These are phyloP conservation scores for Potamilus streckersoni DNA, from an alignment of 1,140 invertebrate species.

Conservation along the genomic window DNA sequence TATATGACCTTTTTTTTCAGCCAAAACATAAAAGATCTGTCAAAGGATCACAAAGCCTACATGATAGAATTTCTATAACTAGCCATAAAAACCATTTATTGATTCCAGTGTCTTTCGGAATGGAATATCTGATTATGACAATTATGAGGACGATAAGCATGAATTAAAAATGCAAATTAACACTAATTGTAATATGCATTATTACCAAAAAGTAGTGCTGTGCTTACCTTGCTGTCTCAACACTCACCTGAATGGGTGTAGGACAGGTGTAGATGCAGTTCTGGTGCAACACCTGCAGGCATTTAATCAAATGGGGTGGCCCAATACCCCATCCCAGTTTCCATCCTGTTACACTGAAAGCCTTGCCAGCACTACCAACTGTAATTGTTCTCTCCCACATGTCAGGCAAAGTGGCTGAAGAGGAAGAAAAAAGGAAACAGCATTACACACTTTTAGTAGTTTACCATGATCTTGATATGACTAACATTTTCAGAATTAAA, in stretches of 20 bases:
- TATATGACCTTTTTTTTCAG: too few species aligned
- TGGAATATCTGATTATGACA: too few species aligned
- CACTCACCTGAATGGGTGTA: conserved; percentile 78
- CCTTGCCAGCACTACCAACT: conserved; percentile 97
- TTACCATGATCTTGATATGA: neutral
- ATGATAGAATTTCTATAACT: too few species aligned
- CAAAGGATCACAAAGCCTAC: too few species aligned
- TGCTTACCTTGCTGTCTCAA: neutral
- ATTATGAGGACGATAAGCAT: too few species aligned
- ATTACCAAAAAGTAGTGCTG: too few species aligned
- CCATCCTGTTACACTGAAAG: conserved; percentile 94
- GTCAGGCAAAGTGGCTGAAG: conserved; percentile 84
- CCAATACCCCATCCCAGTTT: conserved; percentile 92
- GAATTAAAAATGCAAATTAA: too few species aligned
- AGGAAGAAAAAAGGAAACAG: neutral
- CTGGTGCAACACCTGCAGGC: conserved; percentile 91
- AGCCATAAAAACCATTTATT: too few species aligned
- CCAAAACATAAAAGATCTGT: too few species aligned
- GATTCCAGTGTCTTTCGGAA: too few species aligned
- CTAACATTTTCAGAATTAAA: neutral
- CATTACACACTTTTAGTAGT: neutral
- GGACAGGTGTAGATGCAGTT: conserved; percentile 92
- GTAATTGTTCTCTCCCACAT: conserved; percentile 99
- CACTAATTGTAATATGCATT: too few species aligned
- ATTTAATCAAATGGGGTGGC: conserved; percentile 56